Evolutionary conservation across 2,888 invertebrate species (phyloP).

Genomic region (Caenorhabditis sp.): DNA sequence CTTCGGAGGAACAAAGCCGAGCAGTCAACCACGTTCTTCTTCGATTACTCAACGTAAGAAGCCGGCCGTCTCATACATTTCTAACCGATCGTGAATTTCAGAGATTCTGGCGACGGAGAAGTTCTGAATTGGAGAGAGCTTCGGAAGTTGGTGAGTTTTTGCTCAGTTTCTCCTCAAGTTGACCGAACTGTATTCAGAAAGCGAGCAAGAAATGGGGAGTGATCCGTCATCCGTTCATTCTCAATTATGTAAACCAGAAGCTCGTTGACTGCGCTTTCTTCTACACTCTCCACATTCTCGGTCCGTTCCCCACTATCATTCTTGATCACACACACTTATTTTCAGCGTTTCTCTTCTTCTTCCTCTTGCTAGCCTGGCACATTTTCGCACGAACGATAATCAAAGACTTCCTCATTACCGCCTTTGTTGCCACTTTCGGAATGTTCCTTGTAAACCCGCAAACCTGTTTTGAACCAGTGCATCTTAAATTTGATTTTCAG

Average conservation of each 20-base stretch:
- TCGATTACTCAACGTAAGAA: slow-evolving; percentile 42
- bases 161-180: not conserved
- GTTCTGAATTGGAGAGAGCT: slow-evolving; percentile 52
- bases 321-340: too few species aligned
- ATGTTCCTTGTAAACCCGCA: slow-evolving; percentile 71
- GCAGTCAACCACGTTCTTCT: slow-evolving; percentile 49
- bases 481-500: too few species aligned
- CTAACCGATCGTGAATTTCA: slow-evolving; percentile 12
- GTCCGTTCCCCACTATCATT: slow-evolving; percentile 32
- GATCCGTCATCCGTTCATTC: slow-evolving; percentile 74
- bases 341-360: slow-evolving; percentile 71
- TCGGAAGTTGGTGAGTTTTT: slow-evolving; percentile 38
- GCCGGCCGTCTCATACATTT: not conserved
- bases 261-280: slow-evolving; percentile 69
- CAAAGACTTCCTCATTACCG: slow-evolving; percentile 69
- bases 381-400: slow-evolving; percentile 64
- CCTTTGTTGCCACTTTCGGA: slow-evolving; percentile 68
- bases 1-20: slow-evolving; percentile 40
- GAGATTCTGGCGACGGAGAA: slow-evolving; percentile 17
- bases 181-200: too few species aligned
- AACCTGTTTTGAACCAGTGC: too few species aligned
- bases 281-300: slow-evolving; percentile 67
- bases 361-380: slow-evolving; percentile 77
- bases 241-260: slow-evolving; percentile 74
- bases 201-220: slow-evolving; percentile 69